Base-by-base conservation (phyloP, 2,113 vertebrate species). In the Chloropsis cyanopogon region DNA sequence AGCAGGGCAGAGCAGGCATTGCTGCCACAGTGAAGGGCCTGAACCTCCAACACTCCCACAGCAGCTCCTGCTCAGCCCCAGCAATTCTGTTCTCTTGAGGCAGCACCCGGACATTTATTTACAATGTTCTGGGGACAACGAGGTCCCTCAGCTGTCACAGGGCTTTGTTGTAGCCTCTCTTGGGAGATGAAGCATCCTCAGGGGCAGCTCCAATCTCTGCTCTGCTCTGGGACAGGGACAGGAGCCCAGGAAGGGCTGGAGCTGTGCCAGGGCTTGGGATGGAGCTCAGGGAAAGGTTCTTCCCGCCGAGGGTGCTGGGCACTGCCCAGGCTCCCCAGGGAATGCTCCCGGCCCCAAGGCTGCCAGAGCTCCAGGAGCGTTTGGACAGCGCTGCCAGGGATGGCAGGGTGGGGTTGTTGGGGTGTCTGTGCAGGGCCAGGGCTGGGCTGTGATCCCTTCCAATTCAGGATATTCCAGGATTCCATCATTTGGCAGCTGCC, bases 391-490 rank as follows among this genome's bases (percentile, higher is more conserved):
- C 71, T 86, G 3, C 3, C 60, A 52, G 63, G 83, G 54, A 1
- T 60, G 80, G 46, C 64, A 46, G 64, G 73, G 47, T 19, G 84
- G 65, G 19, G 2, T 10, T 63, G 19, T n/a, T 70, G 84, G 84
- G 54, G 84, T 15, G 47, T 13, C 56, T 87, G 75, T 0, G 49
- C 57, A 71, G 75, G 65, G 28, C 1, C 49, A 41, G 54, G 7
- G 10, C 2, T 28, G 64, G 1, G 0, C 1, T 29, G 2, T 5
- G 12, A 11, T 61, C 56, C 56, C 20, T 64, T 4, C 25, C n/a
- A 5, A 1, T 0, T 54, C 75, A 21, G 49, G 41, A 35, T 25
- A 56, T 49, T 56, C 35, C 3, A 6, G 14, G 42, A 10, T 56
- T 35, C 25, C 35, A 0, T 35, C 16, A 11, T 77, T 52, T 44